phyloP scores from a whole-genome alignment of 2,797 vertebrate species.

The Enteromius unitaeniatus region DNA sequence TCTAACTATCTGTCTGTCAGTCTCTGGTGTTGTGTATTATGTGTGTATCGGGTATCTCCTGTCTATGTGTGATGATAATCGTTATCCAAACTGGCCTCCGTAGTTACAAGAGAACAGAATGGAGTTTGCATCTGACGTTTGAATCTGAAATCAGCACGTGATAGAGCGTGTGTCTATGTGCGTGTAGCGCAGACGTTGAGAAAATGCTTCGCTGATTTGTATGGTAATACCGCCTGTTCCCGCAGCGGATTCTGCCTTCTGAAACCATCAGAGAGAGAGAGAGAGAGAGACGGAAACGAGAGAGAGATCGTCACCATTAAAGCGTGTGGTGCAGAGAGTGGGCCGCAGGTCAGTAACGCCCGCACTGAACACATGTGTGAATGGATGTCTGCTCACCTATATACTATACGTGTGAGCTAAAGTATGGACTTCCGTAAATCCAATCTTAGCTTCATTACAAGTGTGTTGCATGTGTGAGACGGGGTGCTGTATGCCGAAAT shows the following conservation, averaged over 20 bases:
- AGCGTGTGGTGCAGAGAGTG: background rate
- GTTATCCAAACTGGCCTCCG: constrained; percentile 22
- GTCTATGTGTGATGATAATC: constrained; percentile 39
- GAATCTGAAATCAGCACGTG: no score
- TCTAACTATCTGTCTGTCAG: constrained; percentile 8
- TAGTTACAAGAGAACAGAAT: constrained; percentile 56
- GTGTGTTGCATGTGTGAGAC: constrained; percentile 47
- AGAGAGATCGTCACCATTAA: constrained; percentile 31
- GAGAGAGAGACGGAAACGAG: constrained; percentile 23
- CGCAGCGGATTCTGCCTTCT: constrained; percentile 72
- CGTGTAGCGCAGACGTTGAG: constrained; percentile 67
- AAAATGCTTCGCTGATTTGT: constrained; percentile 77
- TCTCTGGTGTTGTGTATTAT: constrained; percentile 16
- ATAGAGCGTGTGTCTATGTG: constrained; percentile 27
- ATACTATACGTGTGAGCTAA: constrained; percentile 42
- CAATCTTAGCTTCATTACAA: constrained; percentile 39
- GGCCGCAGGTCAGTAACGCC: constrained; percentile 29
- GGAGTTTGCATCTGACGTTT: constrained; percentile 36
- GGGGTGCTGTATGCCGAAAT: constrained; percentile 44
- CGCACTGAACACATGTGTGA: constrained; percentile 33
- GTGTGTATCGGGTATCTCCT: constrained; percentile 21
- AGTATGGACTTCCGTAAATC: constrained; percentile 28
- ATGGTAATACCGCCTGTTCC: constrained; percentile 77
- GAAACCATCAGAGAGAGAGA: constrained; percentile 67
- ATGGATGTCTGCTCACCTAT: constrained; percentile 44